Evolutionary conservation across 2,888 invertebrate species (phyloP).

Genomic region (Plagodis pulveraria): DNA sequence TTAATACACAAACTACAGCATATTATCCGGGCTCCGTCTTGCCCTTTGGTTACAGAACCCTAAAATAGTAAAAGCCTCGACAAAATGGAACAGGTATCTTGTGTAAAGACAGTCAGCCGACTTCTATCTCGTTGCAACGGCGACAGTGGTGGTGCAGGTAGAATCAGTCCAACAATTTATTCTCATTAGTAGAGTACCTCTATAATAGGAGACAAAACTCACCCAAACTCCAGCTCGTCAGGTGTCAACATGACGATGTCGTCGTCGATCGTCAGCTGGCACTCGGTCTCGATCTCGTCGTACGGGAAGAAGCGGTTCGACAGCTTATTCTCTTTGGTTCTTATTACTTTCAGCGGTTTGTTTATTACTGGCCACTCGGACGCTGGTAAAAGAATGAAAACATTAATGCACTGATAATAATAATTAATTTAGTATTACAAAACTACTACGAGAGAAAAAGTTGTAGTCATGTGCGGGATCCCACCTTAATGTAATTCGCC

Average conservation of each 20-base stretch:
- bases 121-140: too few relatives aligned
- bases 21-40: too few relatives aligned
- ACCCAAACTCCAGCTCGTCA: constrained; percentile 98
- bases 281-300: constrained; percentile 98
- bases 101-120: too few relatives aligned
- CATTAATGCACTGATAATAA: constrained; percentile 1
- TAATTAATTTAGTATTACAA: neutral
- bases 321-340: constrained; percentile 95
- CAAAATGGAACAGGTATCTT: too few relatives aligned
- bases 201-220: constrained; percentile 53
- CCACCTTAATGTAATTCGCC: too few relatives aligned
- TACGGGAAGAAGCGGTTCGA: constrained; percentile 99
- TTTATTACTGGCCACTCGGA: constrained; percentile 94
- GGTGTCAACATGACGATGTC: constrained; percentile 98
- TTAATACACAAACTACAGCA: too few relatives aligned
- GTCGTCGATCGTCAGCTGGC: constrained; percentile 97
- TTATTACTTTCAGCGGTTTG: constrained; percentile 95
- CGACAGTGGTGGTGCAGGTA: too few relatives aligned
- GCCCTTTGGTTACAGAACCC: too few relatives aligned
- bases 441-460: too few relatives aligned
- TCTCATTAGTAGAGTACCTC: neutral
- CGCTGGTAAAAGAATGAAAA: constrained; percentile 82
- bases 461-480: too few relatives aligned
- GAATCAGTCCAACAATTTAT: too few relatives aligned
- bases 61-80: too few relatives aligned